These are phyloP conservation scores for Verasper variegatus DNA, from an alignment of 2,113 vertebrate genomes.

Conservation along the genomic window DNA sequence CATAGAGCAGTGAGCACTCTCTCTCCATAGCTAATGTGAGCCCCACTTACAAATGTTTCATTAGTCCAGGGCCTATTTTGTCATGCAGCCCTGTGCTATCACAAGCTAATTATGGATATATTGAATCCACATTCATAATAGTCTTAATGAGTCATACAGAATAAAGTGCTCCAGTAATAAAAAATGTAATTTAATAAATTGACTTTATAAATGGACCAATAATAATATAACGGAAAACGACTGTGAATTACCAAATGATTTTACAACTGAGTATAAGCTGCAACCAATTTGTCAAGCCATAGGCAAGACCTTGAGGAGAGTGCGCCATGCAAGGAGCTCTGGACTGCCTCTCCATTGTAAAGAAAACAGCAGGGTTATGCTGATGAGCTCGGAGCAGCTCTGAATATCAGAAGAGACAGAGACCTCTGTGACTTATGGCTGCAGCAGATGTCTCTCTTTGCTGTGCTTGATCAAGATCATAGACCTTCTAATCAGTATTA, in stretches of 20 bases:
- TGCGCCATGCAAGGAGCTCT: conserved; percentile 6
- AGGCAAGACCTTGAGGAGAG: conserved; percentile 20
- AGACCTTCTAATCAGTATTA: conserved; percentile 32
- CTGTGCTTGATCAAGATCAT: conserved; percentile 47
- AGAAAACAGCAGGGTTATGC: conserved; percentile 11
- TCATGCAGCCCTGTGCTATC: conserved; percentile 26
- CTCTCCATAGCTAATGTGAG: conserved; percentile 39
- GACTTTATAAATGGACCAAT: background rate
- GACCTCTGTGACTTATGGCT: conserved; percentile 48
- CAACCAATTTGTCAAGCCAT: conserved; percentile 3
- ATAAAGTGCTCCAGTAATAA: background rate
- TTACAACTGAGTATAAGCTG: background rate
- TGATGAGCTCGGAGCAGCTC: conserved; percentile 34
- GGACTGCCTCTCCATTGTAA: background rate
- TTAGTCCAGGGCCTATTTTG: conserved; percentile 26
- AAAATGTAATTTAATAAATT: background rate
- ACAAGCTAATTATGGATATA: conserved; percentile 48
- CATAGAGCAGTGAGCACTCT: conserved; percentile 20
- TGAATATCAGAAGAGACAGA: conserved; percentile 52
- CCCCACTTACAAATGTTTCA: conserved; percentile 37
- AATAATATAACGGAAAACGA: background rate
- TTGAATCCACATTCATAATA: conserved; percentile 39
- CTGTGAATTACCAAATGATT: background rate
- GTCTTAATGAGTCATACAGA: conserved; percentile 31
- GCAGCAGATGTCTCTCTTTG: conserved; percentile 59